Evolutionary conservation across 2,888 invertebrate genomes (phyloP).

Genomic region (Gandaritis pyraliata): DNA sequence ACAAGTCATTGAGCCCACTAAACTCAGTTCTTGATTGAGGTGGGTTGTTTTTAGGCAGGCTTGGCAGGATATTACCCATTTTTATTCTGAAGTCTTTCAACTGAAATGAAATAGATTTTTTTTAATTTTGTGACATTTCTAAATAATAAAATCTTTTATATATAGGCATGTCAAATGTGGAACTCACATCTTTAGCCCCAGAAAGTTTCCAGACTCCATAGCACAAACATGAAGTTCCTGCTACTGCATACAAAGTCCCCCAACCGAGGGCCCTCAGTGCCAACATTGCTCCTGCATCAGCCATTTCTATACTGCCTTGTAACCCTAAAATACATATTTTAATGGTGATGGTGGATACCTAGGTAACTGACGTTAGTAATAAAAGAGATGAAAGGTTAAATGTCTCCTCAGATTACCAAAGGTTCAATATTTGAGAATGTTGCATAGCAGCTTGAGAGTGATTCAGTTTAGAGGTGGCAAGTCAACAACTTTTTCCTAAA

Average conservation of each 20-base stretch:
- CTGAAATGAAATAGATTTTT: slow-evolving; percentile 70
- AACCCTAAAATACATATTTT: slow-evolving; percentile 83
- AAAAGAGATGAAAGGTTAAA: too few species aligned
- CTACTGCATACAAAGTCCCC: slow-evolving; percentile 94
- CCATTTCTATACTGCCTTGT: slow-evolving; percentile 84
- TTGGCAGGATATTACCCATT: slow-evolving; percentile 91
- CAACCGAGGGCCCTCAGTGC: slow-evolving; percentile 94
- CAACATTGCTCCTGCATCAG: slow-evolving; percentile 91
- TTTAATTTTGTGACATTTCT: too few species aligned
- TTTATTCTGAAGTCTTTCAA: slow-evolving; percentile 92
- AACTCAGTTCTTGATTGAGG: slow-evolving; percentile 95
- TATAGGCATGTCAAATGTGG: neutral
- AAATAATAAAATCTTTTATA: too few species aligned
- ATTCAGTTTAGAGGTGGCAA: too few species aligned
- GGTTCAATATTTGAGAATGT: too few species aligned
- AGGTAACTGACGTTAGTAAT: too few species aligned
- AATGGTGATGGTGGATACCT: too few species aligned
- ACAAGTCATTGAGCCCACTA: slow-evolving; percentile 91
- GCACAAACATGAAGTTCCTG: slow-evolving; percentile 92
- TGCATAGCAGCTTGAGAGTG: too few species aligned
- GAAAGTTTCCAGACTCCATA: slow-evolving; percentile 95
- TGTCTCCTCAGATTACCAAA: too few species aligned
- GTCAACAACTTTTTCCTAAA: too few species aligned
- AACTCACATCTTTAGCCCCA: slow-evolving; percentile 91
- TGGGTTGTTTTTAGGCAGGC: slow-evolving; percentile 90